These are phyloP conservation scores for Coelopa pilipes DNA, from an alignment of 2,888 invertebrate species.

Conservation along the genomic window DNA sequence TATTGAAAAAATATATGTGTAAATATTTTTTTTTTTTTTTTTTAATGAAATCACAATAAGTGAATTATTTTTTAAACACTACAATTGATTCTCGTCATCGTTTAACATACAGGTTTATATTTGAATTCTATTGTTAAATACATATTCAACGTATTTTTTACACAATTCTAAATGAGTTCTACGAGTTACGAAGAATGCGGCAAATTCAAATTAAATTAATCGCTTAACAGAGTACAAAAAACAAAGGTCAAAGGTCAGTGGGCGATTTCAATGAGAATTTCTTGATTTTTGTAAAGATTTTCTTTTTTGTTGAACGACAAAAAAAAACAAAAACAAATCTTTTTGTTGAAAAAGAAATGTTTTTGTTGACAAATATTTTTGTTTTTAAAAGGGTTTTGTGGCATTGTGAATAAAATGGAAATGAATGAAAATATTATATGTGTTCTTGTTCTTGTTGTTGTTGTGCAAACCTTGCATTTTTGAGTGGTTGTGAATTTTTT, in stretches of 20 bases:
- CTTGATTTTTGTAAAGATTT: background rate
- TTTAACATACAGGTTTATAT: background rate
- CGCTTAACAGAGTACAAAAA: background rate
- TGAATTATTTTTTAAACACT: constrained; percentile 17
- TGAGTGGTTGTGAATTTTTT: too few relatives aligned
- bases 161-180: too few relatives aligned
- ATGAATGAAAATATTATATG: too few relatives aligned
- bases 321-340: background rate
- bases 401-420: too few relatives aligned
- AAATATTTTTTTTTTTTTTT: background rate
- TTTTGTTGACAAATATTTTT: too few relatives aligned
- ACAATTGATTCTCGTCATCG: background rate
- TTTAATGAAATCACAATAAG: constrained; percentile 26
- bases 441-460: background rate
- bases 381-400: too few relatives aligned
- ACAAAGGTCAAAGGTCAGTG: background rate
- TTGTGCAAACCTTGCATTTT: constrained; percentile 28
- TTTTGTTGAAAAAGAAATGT: too few relatives aligned
- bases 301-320: constrained; percentile 1
- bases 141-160: background rate
- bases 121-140: constrained; percentile 5
- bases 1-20: background rate
- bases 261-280: constrained; percentile 1
- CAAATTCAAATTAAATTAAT: too few relatives aligned
- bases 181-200: too few relatives aligned